Percentiles rank a stretch among this genome's conserved stretches.
Conservation (phyloP, 2,888 invertebrate species). For the Parascotia fuliginaria region DNA sequence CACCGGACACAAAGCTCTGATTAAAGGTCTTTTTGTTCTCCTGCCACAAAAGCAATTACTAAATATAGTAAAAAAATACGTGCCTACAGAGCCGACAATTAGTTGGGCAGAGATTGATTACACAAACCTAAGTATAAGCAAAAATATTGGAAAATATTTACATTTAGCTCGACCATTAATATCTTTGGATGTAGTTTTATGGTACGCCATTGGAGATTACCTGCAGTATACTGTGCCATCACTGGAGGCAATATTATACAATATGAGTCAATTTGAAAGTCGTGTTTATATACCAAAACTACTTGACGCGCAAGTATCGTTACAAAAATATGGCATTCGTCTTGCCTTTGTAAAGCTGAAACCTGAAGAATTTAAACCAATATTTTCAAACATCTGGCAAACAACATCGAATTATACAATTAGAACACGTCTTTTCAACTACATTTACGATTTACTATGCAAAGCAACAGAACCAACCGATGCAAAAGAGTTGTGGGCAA, state of each 20-base stretch:
- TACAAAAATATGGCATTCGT: slow-evolving; percentile 62
- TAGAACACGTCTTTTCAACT: slow-evolving; percentile 53
- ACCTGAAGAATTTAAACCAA: slow-evolving; percentile 48
- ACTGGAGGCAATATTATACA: slow-evolving; percentile 57
- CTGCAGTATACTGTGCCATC: slow-evolving; percentile 66
- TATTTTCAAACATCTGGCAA: slow-evolving; percentile 54
- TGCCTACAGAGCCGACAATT: slow-evolving; percentile 58
- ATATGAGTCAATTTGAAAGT: slow-evolving; percentile 50
- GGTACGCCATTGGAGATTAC: slow-evolving; percentile 70
- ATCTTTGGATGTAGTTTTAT: slow-evolving; percentile 53
- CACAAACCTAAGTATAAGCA: slow-evolving; percentile 52
- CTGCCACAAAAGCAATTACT: slow-evolving; percentile 50
- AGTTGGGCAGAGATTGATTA: slow-evolving; percentile 60
- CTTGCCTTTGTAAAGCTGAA: slow-evolving; percentile 51
- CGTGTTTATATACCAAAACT: slow-evolving; percentile 50
- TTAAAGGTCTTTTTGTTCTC: slow-evolving; percentile 56
- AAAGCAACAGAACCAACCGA: slow-evolving; percentile 41
- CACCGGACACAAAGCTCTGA: slow-evolving; percentile 49
- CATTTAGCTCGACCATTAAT: slow-evolving; percentile 63
- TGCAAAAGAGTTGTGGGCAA: slow-evolving; percentile 49
- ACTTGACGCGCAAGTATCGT: slow-evolving; percentile 54
- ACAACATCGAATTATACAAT: slow-evolving; percentile 56
- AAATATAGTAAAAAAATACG: slow-evolving; percentile 53
- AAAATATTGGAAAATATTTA: slow-evolving; percentile 62
- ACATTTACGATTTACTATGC: slow-evolving; percentile 48